phyloP scores from a whole-genome alignment of 2,113 vertebrate genomes.

The Myanophis thanlyinensis region DNA sequence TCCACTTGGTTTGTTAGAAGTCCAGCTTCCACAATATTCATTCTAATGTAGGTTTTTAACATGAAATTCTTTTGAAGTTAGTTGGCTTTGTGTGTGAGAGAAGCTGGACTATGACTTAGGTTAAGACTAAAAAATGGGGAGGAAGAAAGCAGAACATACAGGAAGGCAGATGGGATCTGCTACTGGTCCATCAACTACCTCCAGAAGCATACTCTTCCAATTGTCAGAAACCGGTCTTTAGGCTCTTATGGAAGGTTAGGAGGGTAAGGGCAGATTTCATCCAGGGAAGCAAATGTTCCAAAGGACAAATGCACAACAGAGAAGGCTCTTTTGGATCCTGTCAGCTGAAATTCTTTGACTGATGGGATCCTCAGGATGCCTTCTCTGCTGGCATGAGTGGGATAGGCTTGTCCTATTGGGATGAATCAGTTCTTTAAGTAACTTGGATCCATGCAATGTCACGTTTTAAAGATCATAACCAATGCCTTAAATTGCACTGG shows the following conservation, averaged over 20 bases:
- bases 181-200: not conserved
- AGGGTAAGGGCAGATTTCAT: not conserved
- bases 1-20: not conserved
- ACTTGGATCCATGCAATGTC: not conserved
- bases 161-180: not conserved
- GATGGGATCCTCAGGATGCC: not conserved
- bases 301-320: not conserved
- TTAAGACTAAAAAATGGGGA: no score
- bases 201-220: not conserved
- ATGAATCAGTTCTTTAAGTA: not conserved
- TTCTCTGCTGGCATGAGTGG: not conserved
- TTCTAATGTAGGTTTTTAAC: not conserved
- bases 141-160: not conserved
- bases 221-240: not conserved
- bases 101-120: no score
- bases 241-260: not conserved
- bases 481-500: not conserved
- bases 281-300: not conserved
- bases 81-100: not conserved
- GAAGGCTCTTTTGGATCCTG: not conserved
- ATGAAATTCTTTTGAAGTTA: not conserved
- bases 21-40: not conserved
- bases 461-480: not conserved
- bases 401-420: no score
- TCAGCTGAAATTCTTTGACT: not conserved